A percentile compares a stretch with the other conserved stretches of the same genome.
Evolutionary conservation across 1,140 invertebrate genomes (phyloP).

Genomic region (Pogonomyrmex californicus): DNA sequence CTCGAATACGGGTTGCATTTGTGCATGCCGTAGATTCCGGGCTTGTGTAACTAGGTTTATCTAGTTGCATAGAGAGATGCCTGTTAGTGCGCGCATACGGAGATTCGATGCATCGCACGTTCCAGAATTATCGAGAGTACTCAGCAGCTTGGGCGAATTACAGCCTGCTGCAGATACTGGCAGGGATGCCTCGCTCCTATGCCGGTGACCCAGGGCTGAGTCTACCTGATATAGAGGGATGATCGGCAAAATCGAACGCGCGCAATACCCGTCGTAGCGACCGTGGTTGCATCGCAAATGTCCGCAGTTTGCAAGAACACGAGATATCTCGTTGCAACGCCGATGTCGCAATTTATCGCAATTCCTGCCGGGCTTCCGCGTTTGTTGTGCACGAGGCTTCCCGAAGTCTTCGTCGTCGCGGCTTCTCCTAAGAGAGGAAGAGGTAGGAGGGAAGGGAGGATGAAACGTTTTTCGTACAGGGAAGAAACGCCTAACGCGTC

Average conservation of each 20-base stretch:
- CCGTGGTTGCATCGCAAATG: conserved; percentile 51
- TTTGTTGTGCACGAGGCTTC: not conserved
- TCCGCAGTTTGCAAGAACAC: conserved; percentile 49
- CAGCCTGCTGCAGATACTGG: conserved; percentile 71
- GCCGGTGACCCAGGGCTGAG: conserved; percentile 52
- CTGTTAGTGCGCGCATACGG: conserved; percentile 69
- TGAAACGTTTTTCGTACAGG: conserved; percentile 15
- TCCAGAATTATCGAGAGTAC: conserved; percentile 82
- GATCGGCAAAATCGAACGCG: conserved; percentile 70
- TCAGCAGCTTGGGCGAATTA: conserved; percentile 80
- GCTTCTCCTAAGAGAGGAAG: not conserved
- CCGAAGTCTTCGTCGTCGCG: not conserved
- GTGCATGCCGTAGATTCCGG: conserved; percentile 73
- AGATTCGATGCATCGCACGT: conserved; percentile 81
- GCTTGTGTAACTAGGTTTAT: conserved; percentile 80
- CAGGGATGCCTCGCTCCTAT: conserved; percentile 66
- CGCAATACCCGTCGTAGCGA: conserved; percentile 56
- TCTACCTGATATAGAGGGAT: conserved; percentile 45
- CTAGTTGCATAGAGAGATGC: conserved; percentile 74
- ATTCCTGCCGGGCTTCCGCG: not conserved
- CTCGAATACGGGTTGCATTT: conserved; percentile 70
- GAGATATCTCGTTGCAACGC: conserved; percentile 31
- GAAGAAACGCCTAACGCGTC: not conserved
- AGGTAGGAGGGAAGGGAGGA: not conserved
- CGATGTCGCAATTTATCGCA: conserved; percentile 50